Evolutionary conservation across 2,113 vertebrate species (phyloP).

Genomic region (Aythya baeri): DNA sequence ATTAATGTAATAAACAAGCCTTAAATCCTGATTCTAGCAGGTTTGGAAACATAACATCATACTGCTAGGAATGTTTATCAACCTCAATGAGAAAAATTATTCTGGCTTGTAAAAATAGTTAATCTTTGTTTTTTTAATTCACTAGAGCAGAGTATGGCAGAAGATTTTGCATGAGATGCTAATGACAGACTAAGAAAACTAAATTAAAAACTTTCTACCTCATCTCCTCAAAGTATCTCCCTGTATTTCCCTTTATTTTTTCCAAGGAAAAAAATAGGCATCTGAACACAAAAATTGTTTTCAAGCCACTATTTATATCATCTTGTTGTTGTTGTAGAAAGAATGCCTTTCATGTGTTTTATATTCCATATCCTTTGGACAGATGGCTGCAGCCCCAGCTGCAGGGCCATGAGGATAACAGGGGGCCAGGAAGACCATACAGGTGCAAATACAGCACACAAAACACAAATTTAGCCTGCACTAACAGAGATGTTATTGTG

Average conservation of each 20-base stretch:
- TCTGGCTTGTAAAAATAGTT: conserved; percentile 24
- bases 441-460: not conserved
- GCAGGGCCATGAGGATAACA: not conserved
- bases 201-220: conserved; percentile 35
- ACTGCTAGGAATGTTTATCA: conserved; percentile 4
- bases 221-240: conserved; percentile 8
- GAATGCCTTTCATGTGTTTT: not conserved
- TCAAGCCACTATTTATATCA: conserved; percentile 29
- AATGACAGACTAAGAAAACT: conserved; percentile 17
- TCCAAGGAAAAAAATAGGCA: not conserved
- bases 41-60: conserved; percentile 6
- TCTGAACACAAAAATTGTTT: conserved; percentile 52
- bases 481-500: not conserved
- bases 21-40: conserved; percentile 45
- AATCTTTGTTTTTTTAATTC: not conserved
- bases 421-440: not conserved
- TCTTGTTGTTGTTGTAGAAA: not conserved
- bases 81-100: conserved; percentile 37
- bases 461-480: not conserved
- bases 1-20: conserved; percentile 34
- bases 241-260: not conserved
- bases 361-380: not conserved
- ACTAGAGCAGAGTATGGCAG: conserved; percentile 20
- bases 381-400: not conserved
- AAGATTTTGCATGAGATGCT: conserved; percentile 61